phyloP scores from a whole-genome alignment of 2,888 invertebrate species.

The Cordilura impudica region DNA sequence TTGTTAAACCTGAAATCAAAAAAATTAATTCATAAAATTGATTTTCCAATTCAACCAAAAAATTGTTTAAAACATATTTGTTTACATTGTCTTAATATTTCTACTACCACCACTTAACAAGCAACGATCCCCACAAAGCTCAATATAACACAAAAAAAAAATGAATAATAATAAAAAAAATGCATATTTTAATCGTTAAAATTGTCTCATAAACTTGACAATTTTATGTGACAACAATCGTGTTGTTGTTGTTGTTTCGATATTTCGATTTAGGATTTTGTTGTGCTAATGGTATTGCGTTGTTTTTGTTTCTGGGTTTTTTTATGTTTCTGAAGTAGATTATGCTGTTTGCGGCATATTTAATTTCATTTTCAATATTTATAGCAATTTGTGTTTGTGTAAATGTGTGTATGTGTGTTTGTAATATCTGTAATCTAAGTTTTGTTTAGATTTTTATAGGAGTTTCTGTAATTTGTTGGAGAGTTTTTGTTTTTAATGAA shows the following conservation, averaged over 20 bases:
- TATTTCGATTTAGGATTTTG: slow-evolving; percentile 23
- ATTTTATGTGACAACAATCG: slow-evolving; percentile 59
- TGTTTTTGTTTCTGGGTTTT: slow-evolving; percentile 19
- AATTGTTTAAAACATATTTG: neutral
- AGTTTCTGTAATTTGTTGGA: too few relatives aligned
- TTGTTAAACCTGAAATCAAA: slow-evolving; percentile 4
- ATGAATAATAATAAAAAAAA: slow-evolving; percentile 39
- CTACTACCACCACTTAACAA: neutral
- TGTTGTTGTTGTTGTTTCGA: slow-evolving; percentile 26
- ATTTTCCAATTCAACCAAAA: slow-evolving; percentile 17
- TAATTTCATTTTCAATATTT: slow-evolving; percentile 59
- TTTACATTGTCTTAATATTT: neutral
- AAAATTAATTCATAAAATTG: neutral
- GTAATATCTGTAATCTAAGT: too few relatives aligned
- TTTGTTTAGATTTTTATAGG: too few relatives aligned
- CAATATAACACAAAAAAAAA: neutral
- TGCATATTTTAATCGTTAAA: slow-evolving; percentile 58
- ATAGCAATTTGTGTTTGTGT: too few relatives aligned
- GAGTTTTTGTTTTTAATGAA: too few relatives aligned
- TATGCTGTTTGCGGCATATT: slow-evolving; percentile 48
- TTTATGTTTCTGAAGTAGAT: slow-evolving; percentile 18
- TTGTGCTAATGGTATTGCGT: slow-evolving; percentile 49
- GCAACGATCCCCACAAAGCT: neutral
- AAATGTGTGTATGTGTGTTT: too few relatives aligned
- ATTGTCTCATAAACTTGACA: slow-evolving; percentile 59